Conservation (phyloP, 2,888 invertebrate species). For the Melinopterus prodromus region DNA sequence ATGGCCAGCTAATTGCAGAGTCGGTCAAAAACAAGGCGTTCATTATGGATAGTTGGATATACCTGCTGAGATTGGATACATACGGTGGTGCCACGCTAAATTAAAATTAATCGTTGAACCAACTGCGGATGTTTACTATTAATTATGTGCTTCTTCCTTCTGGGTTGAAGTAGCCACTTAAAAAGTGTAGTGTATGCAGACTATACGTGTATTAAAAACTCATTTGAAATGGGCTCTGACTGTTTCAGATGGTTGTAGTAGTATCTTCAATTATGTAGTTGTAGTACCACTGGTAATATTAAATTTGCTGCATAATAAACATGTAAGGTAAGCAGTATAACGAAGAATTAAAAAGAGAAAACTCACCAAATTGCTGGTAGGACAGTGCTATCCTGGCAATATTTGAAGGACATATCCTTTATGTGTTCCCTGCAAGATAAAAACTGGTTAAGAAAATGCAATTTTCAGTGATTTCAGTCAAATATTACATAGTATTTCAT, state of each 20-base stretch:
- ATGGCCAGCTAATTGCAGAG: neutral
- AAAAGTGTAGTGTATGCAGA: neutral
- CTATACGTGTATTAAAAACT: neutral
- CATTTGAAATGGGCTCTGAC: neutral
- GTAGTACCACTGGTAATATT: too few relatives aligned
- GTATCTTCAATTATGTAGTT: neutral
- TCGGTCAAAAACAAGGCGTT: neutral
- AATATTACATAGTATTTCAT: too few relatives aligned
- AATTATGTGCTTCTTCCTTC: conserved; percentile 4
- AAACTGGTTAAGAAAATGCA: too few relatives aligned
- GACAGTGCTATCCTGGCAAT: too few relatives aligned
- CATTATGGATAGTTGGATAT: neutral
- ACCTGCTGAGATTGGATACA: neutral
- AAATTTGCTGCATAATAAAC: too few relatives aligned
- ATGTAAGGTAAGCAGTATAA: too few relatives aligned
- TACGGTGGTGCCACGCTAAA: neutral
- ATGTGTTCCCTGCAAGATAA: too few relatives aligned
- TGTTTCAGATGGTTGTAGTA: neutral
- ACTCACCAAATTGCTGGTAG: too few relatives aligned
- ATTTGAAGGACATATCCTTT: too few relatives aligned
- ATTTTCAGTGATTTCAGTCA: too few relatives aligned
- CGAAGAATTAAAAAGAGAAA: too few relatives aligned
- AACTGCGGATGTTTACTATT: neutral
- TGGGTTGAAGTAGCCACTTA: neutral
- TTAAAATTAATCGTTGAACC: neutral